Conservation (phyloP, 2,888 invertebrate species). For the Anagyrus pseudococci region DNA sequence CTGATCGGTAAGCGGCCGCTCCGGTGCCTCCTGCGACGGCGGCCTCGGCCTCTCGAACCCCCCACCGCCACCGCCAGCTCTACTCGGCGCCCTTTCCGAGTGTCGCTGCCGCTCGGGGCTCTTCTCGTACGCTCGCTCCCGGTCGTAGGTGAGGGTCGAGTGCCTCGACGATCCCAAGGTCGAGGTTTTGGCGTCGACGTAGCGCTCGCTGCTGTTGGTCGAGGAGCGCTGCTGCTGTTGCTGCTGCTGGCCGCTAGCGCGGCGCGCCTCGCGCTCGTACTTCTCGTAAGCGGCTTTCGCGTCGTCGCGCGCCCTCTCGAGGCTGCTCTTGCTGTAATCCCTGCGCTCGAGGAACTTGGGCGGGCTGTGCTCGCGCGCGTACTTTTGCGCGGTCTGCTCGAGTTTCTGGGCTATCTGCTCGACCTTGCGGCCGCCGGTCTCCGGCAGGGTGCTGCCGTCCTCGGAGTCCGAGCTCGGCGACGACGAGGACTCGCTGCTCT, state of each 20-base stretch:
- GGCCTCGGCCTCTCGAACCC: conserved; percentile 56
- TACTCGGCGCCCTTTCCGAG: conserved; percentile 47
- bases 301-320: conserved; percentile 42
- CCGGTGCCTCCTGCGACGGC: conserved; percentile 58
- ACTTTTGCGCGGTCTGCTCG: conserved; percentile 60
- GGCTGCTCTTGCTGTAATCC: conserved; percentile 46
- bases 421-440: conserved; percentile 58
- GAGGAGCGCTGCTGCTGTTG: background rate
- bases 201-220: conserved; percentile 40
- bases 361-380: conserved; percentile 58
- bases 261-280: conserved; percentile 39
- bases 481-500: conserved; percentile 47
- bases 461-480: conserved; percentile 55
- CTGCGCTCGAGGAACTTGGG: conserved; percentile 57
- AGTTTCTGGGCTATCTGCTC: conserved; percentile 60
- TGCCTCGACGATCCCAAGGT: conserved; percentile 41
- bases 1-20: conserved; percentile 46
- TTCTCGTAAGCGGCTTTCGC: conserved; percentile 28
- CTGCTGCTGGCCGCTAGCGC: conserved; percentile 25
- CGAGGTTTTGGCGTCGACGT: conserved; percentile 43
- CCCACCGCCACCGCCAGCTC: conserved; percentile 34
- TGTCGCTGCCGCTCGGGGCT: conserved; percentile 51
- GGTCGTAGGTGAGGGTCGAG: conserved; percentile 48
- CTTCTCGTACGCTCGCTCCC: conserved; percentile 53
- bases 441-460: conserved; percentile 55